Conservation (phyloP, 2,113 vertebrate genomes). For the Myxocyprinus asiaticus region DNA sequence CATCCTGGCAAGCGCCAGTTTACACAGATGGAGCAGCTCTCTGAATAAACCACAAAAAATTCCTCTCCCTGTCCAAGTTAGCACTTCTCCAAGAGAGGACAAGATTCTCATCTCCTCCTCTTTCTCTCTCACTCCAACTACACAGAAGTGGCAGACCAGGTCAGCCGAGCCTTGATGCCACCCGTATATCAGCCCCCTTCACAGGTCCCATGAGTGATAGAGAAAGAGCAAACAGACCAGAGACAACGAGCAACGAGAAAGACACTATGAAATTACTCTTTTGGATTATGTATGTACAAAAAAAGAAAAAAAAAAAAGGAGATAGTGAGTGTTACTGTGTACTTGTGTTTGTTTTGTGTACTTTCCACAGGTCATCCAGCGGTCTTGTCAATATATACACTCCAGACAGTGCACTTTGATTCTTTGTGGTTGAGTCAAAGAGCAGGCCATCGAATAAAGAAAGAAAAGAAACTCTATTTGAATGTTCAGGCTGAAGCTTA, state of each 20-base stretch:
- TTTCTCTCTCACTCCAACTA: constrained; percentile 46
- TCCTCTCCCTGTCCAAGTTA: constrained; percentile 82
- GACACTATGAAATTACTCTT: background rate
- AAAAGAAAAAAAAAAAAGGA: too few species aligned
- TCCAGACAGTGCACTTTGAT: constrained; percentile 17
- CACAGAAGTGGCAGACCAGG: constrained; percentile 54
- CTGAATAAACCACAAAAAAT: constrained; percentile 83
- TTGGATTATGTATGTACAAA: constrained; percentile 9
- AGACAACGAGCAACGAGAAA: constrained; percentile 44
- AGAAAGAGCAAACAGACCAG: constrained; percentile 53
- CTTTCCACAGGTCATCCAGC: constrained; percentile 24
- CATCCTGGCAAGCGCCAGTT: constrained; percentile 79
- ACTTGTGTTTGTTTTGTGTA: constrained; percentile 20
- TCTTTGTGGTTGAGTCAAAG: constrained; percentile 50
- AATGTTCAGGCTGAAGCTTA: background rate
- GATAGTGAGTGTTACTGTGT: background rate
- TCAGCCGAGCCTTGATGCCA: constrained; percentile 49
- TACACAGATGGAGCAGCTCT: constrained; percentile 84
- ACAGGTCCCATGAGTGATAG: background rate
- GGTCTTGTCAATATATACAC: constrained; percentile 27
- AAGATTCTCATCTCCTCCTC: constrained; percentile 44
- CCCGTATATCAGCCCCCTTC: constrained; percentile 2
- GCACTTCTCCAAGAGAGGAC: constrained; percentile 76
- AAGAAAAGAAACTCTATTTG: background rate
- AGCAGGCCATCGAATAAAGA: background rate